These are phyloP conservation scores for Rhinopomastus cyanomelas DNA, from an alignment of 2,113 vertebrate species.

Conservation along the genomic window DNA sequence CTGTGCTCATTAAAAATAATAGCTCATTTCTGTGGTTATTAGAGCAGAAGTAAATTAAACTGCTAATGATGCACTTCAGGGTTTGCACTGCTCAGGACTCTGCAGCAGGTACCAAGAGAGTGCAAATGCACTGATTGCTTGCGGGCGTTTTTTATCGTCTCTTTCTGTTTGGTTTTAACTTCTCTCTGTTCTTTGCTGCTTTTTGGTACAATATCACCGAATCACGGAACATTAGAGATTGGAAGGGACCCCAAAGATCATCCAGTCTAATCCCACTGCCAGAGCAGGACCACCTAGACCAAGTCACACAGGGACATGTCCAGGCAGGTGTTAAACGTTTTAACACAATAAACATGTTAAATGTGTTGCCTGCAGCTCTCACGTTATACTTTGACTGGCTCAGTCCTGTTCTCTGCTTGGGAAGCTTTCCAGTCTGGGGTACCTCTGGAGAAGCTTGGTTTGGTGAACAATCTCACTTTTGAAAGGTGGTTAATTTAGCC, in stretches of 20 bases:
- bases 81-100: neutral
- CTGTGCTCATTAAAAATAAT: conserved; percentile 62
- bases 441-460: neutral
- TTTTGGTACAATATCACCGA: too few relatives aligned
- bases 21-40: conserved; percentile 62
- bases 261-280: too few relatives aligned
- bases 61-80: conserved; percentile 35
- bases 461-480: neutral
- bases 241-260: too few relatives aligned
- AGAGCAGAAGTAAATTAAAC: conserved; percentile 60
- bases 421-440: neutral
- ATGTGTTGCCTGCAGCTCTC: neutral
- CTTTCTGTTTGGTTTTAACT: neutral
- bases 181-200: neutral
- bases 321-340: too few relatives aligned
- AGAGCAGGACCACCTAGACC: too few relatives aligned
- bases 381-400: neutral
- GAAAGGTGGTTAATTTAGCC: neutral
- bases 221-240: too few relatives aligned
- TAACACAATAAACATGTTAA: neutral
- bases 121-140: neutral
- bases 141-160: neutral
- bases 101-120: neutral
- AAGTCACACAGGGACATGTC: too few relatives aligned
- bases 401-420: neutral